A percentile compares a stretch with the other conserved stretches of the same genome.
These are phyloP conservation scores for Rhagoletis zephyria DNA, from an alignment of 1,140 invertebrate genomes.

Conservation along the genomic window DNA sequence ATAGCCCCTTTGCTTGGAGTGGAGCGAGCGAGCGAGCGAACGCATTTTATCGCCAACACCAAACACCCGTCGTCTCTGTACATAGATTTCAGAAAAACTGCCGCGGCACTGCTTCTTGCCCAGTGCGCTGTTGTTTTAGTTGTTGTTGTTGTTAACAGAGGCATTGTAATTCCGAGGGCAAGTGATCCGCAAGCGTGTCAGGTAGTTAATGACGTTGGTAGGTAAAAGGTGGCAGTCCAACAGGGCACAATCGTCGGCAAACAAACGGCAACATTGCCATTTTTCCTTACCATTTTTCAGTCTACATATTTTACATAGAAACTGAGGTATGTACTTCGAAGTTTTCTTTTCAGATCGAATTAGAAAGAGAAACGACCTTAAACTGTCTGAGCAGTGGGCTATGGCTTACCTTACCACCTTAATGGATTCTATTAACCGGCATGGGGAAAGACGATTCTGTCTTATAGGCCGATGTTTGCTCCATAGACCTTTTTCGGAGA, in stretches of 20 bases:
- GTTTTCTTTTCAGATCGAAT: too few species aligned
- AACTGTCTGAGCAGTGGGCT: too few species aligned
- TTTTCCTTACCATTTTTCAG: background rate
- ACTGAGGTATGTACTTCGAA: background rate
- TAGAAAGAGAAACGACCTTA: too few species aligned
- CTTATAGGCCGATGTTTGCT: too few species aligned
- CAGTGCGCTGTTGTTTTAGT: conserved; percentile 8
- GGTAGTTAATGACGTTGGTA: conserved; percentile 22
- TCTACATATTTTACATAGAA: background rate
- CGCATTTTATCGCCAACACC: conserved; percentile 2
- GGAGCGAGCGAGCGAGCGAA: background rate
- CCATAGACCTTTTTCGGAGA: too few species aligned
- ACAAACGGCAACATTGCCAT: background rate
- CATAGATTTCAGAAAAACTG: background rate
- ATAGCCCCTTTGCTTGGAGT: too few species aligned
- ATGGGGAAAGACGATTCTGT: too few species aligned
- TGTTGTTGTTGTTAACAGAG: background rate
- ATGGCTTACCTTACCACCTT: too few species aligned
- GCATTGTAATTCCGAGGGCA: conserved; percentile 10
- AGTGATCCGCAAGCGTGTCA: conserved; percentile 16
- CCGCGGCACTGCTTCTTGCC: background rate
- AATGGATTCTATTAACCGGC: too few species aligned
- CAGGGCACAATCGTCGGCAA: background rate
- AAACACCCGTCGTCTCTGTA: background rate
- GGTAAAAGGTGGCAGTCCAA: background rate